Conservation (phyloP, 2,797 vertebrate genomes). For the Hipposideros larvatus region DNA sequence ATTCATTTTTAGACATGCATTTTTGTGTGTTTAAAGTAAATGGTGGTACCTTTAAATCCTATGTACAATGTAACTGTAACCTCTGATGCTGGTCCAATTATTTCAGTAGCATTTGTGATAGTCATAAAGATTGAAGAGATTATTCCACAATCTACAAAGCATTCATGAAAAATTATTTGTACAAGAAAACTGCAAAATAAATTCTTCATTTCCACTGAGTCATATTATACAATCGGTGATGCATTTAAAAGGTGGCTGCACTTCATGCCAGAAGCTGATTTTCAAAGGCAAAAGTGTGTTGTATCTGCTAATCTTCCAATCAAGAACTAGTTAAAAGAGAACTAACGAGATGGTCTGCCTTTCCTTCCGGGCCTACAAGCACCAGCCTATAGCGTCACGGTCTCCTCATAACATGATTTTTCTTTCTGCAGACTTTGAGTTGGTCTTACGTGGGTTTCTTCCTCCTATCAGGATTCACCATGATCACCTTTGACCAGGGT, state of each 20-base stretch:
- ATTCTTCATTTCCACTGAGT: not conserved
- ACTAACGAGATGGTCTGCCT: not conserved
- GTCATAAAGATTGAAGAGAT: not conserved
- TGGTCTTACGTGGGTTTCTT: not conserved
- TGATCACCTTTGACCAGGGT: not conserved
- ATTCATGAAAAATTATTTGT: not conserved
- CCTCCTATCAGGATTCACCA: not conserved
- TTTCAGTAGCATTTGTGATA: not conserved
- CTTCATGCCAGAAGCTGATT: not conserved
- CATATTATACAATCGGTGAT: not conserved
- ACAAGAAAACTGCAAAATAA: conserved; percentile 22
- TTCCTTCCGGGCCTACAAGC: not conserved
- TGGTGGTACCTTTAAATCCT: not conserved
- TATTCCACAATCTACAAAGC: not conserved
- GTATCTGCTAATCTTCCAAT: not conserved
- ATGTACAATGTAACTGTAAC: not conserved
- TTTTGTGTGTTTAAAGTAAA: not conserved
- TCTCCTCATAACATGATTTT: not conserved
- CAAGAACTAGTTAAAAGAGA: not conserved
- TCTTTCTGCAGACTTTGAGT: not conserved
- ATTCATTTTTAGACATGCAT: not conserved
- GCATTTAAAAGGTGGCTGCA: not conserved
- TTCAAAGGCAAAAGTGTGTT: conserved; percentile 8
- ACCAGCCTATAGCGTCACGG: not conserved
- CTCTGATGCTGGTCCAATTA: not conserved